Base-by-base conservation (phyloP, 2,888 invertebrate genomes). In the Microctonus hyperodae region DNA sequence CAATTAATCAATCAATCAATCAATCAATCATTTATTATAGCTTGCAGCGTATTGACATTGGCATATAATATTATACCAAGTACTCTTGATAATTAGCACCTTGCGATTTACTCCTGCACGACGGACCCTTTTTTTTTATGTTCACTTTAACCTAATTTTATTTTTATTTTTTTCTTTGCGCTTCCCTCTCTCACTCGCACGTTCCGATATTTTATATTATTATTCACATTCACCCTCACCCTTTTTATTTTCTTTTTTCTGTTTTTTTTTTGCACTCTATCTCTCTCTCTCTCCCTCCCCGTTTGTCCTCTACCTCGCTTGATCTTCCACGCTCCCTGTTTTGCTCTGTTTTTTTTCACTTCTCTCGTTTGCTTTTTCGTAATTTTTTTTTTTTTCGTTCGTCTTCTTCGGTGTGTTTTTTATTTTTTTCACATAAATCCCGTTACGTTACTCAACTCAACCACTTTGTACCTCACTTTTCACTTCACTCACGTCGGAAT, bases 141-240 rank as follows among this genome's bases (percentile, higher is more conserved):
- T n/a, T 11, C 48, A 48, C 20, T 16, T 33, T 20, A 5, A 23
- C n/a, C 53, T 25, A 53, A 28, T 53, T n/a, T 25, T 53, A 6
- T 11, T 53, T 25, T 53, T n/a, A n/a, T n/a, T 4, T 5, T 25
- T 11, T 13, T 33, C 65, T 51, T 58, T 35, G 7, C 7, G 4
- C 50, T 37, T 28, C 20, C 40, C 57, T 68, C 57, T 57, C 44
- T 59, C 23, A 11, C 61, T 44, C 61, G 55, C 55, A 53, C 25
- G 51, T 37, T 48, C 22, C 10, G 55, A 6, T 16, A 0, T 44
- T 23, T 16, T 2, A 11, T 22, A 55, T 16, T 50, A n/a, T 58
- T 33, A 25, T 16, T 58, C 57, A 62, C 58, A 20, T 51, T 48
- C 50, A 59, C 58, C 59, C 31, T 31, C 58, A 57, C 57, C 28